Conservation (phyloP, 2,888 invertebrate species). For the Antitype chi region DNA sequence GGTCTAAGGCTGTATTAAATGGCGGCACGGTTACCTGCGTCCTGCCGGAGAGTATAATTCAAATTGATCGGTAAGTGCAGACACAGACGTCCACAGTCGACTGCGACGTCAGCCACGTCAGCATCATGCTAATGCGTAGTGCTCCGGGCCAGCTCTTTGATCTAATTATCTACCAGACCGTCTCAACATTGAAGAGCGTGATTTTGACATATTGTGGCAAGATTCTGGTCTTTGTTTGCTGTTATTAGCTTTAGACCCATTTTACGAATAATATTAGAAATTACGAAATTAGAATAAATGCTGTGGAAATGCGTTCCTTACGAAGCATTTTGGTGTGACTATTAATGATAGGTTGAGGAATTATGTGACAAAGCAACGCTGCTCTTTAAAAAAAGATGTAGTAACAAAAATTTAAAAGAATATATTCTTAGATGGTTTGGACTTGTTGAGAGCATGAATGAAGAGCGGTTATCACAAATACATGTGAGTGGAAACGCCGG, state of each 20-base stretch:
- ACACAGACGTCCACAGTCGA: constrained; percentile 61
- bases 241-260: not conserved
- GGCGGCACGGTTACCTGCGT: constrained; percentile 62
- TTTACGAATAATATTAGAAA: not conserved
- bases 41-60: constrained; percentile 65
- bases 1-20: constrained; percentile 60
- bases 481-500: too few relatives aligned
- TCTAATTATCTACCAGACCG: constrained; percentile 54
- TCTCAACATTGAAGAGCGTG: constrained; percentile 1
- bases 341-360: too few relatives aligned
- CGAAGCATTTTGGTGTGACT: too few relatives aligned
- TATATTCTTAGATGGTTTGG: too few relatives aligned
- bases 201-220: constrained; percentile 11
- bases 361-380: too few relatives aligned
- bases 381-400: too few relatives aligned
- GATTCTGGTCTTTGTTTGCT: not conserved
- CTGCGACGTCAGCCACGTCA: constrained; percentile 38
- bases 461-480: too few relatives aligned
- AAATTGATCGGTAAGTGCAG: constrained; percentile 66
- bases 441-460: too few relatives aligned
- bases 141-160: constrained; percentile 55
- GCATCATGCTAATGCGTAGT: constrained; percentile 62
- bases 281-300: too few relatives aligned
- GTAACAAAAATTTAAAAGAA: too few relatives aligned
- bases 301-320: too few relatives aligned